These are phyloP conservation scores for Sinocyclocheilus rhinocerous DNA, from an alignment of 2,113 vertebrate species.

Conservation along the genomic window DNA sequence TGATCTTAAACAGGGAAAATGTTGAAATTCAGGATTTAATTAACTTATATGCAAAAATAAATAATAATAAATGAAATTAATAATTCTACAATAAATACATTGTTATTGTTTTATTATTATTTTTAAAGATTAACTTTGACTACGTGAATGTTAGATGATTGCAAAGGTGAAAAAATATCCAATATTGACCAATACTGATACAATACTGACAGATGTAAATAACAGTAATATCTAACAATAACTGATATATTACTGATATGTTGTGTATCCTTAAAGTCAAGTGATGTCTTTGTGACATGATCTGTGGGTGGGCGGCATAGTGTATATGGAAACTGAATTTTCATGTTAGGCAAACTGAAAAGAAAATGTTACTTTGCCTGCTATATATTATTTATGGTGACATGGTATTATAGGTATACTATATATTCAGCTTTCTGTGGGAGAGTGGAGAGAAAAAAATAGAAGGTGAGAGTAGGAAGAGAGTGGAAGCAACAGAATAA, in stretches of 20 bases:
- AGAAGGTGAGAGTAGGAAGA: conserved; percentile 14
- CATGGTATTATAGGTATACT: too few relatives aligned
- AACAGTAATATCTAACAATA: background rate
- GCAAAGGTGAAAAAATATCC: too few relatives aligned
- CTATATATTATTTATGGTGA: background rate
- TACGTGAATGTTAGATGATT: too few relatives aligned
- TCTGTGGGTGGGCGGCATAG: background rate
- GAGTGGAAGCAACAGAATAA: background rate
- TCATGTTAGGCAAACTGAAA: background rate
- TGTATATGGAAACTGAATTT: background rate
- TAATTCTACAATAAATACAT: too few relatives aligned
- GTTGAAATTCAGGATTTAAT: too few relatives aligned
- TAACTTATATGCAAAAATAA: too few relatives aligned
- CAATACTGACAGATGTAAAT: background rate
- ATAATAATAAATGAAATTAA: too few relatives aligned
- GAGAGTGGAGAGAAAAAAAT: conserved; percentile 36
- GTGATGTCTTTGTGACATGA: background rate
- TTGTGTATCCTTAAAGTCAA: background rate
- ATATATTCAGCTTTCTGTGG: conserved; percentile 43
- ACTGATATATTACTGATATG: background rate
- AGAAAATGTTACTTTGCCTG: background rate
- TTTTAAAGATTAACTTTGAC: too few relatives aligned
- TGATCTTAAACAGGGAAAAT: too few relatives aligned
- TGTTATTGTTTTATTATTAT: too few relatives aligned
- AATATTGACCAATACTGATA: too few relatives aligned